These are phyloP conservation scores for Daubentonia madagascariensis DNA, from an alignment of 2,113 vertebrate species.

Conservation along the genomic window DNA sequence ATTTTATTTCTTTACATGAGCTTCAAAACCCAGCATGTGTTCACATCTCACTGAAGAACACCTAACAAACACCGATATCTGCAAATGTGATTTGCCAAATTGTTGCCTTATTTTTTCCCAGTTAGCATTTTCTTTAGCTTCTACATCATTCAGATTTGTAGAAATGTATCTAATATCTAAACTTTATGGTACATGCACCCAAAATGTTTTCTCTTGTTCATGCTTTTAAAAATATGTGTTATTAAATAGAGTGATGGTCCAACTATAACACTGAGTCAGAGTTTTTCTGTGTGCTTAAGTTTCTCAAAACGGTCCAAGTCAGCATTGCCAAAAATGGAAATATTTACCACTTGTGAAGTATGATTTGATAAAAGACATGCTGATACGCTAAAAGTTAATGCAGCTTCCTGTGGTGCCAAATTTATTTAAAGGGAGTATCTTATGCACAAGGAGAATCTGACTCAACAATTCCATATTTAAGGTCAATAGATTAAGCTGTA, in stretches of 20 bases:
- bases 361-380: slow-evolving; percentile 1
- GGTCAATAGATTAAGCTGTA: background rate
- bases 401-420: background rate
- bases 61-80: background rate
- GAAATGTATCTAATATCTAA: background rate
- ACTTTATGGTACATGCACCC: background rate
- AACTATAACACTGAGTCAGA: background rate
- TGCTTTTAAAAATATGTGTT: background rate
- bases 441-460: background rate
- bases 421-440: background rate
- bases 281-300: background rate
- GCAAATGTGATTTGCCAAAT: background rate
- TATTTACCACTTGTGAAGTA: background rate
- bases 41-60: background rate
- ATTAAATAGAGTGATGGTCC: background rate
- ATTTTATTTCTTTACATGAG: slow-evolving; percentile 15
- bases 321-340: slow-evolving; percentile 5
- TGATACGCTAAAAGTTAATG: background rate
- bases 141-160: background rate
- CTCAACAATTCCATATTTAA: background rate
- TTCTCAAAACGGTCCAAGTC: background rate
- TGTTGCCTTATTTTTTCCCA: background rate
- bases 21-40: background rate
- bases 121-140: background rate
- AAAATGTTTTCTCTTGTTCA: background rate